These are phyloP conservation scores for Eudorcas thomsonii DNA, from an alignment of 2,113 vertebrate species.

Conservation along the genomic window DNA sequence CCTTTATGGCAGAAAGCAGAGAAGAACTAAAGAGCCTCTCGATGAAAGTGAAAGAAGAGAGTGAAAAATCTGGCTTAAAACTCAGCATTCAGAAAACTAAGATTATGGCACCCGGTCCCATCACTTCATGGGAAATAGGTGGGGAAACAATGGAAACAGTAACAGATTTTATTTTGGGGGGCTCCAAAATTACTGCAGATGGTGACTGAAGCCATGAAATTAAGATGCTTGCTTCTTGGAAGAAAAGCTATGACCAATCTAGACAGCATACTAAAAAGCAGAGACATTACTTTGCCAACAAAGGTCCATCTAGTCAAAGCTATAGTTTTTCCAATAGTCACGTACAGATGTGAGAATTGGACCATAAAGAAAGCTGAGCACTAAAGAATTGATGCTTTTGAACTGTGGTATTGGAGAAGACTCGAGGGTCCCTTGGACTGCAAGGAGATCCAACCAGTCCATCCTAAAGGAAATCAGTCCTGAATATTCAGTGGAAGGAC, in stretches of 20 bases:
- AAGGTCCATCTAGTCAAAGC: neutral
- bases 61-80: neutral
- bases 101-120: neutral
- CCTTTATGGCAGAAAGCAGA: neutral
- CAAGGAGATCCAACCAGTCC: neutral
- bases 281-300: neutral
- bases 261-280: neutral
- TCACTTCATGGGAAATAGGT: neutral
- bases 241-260: neutral
- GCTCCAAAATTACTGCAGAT: neutral
- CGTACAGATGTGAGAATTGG: neutral
- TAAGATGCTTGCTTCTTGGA: neutral
- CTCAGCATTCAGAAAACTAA: neutral
- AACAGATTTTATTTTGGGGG: neutral
- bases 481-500: neutral
- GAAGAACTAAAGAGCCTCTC: neutral
- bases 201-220: neutral
- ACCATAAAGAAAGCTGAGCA: neutral
- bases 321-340: neutral
- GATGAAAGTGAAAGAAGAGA: neutral
- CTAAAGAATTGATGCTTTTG: neutral
- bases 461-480: neutral
- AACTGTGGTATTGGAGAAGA: neutral
- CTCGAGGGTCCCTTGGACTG: neutral
- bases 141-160: neutral